Evolutionary conservation across 2,888 invertebrate genomes (phyloP).

Genomic region (Exocentrus adspersus): DNA sequence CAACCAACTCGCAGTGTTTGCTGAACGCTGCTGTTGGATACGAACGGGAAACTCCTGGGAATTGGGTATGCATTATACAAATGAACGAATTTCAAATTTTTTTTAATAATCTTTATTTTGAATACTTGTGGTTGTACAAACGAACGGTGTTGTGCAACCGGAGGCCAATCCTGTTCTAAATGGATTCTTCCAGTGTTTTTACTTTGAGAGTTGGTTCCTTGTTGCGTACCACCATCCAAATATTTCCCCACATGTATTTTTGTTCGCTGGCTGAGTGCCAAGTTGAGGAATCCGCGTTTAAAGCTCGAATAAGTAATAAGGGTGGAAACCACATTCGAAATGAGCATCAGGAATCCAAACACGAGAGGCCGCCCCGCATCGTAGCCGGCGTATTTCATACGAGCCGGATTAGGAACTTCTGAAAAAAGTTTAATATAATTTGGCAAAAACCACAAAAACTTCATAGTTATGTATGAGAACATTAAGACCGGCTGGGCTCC

Average conservation of each 20-base stretch:
- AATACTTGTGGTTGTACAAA: no score
- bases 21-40: not conserved
- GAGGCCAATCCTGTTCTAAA: no score
- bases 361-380: not conserved
- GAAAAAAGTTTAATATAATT: slow-evolving; percentile 21
- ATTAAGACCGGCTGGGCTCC: slow-evolving; percentile 3
- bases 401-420: slow-evolving; percentile 18
- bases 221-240: no score
- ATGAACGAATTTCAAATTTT: no score
- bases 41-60: not conserved
- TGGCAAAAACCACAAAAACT: slow-evolving; percentile 17
- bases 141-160: no score
- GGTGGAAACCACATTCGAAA: not conserved
- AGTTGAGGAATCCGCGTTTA: not conserved
- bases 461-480: slow-evolving; percentile 19
- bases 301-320: not conserved
- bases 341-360: not conserved
- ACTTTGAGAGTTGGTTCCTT: no score
- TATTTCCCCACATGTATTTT: no score
- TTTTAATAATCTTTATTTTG: no score
- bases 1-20: not conserved
- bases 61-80: not conserved
- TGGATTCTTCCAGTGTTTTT: no score
- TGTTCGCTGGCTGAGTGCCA: no score
- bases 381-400: slow-evolving; percentile 7